Conservation (phyloP, 2,888 invertebrate species). For the Terebella lapidaria region DNA sequence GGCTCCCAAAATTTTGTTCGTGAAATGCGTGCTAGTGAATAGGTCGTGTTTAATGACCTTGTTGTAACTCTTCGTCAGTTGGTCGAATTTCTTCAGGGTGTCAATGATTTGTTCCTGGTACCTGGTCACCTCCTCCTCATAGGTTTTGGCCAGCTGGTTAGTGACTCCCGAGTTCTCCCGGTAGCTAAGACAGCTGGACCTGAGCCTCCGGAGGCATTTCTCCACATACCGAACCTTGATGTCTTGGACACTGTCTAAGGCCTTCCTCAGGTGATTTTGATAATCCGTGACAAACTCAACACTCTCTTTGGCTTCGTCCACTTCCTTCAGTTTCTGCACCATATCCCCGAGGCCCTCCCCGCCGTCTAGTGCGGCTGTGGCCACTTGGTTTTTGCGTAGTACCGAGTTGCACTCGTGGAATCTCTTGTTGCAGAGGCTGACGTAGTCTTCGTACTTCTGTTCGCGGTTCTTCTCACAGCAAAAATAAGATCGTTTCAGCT, state of each 20-base stretch:
- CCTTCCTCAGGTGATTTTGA: slow-evolving; percentile 39
- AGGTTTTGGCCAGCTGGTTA: slow-evolving; percentile 35
- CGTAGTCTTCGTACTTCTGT: slow-evolving; percentile 32
- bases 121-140: slow-evolving; percentile 34
- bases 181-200: slow-evolving; percentile 38
- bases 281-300: slow-evolving; percentile 36
- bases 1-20: slow-evolving; percentile 34
- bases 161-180: slow-evolving; percentile 29
- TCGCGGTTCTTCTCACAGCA: slow-evolving; percentile 28
- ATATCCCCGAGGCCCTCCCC: slow-evolving; percentile 32
- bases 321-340: slow-evolving; percentile 30
- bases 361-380: slow-evolving; percentile 33
- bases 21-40: slow-evolving; percentile 35
- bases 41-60: slow-evolving; percentile 37
- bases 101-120: slow-evolving; percentile 33
- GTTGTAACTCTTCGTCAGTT: slow-evolving; percentile 35
- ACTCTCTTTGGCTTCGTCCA: slow-evolving; percentile 29
- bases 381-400: slow-evolving; percentile 31
- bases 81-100: slow-evolving; percentile 29
- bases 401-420: slow-evolving; percentile 39
- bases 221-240: slow-evolving; percentile 34
- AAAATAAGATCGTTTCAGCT: slow-evolving; percentile 33
- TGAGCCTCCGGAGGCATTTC: slow-evolving; percentile 37
- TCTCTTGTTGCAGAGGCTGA: slow-evolving; percentile 34
- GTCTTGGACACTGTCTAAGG: slow-evolving; percentile 28